Evolutionary conservation across 2,797 vertebrate species (phyloP), one percentile per base, ranked within the genome.

Genomic region (Arctocebus calabarensis): DNA sequence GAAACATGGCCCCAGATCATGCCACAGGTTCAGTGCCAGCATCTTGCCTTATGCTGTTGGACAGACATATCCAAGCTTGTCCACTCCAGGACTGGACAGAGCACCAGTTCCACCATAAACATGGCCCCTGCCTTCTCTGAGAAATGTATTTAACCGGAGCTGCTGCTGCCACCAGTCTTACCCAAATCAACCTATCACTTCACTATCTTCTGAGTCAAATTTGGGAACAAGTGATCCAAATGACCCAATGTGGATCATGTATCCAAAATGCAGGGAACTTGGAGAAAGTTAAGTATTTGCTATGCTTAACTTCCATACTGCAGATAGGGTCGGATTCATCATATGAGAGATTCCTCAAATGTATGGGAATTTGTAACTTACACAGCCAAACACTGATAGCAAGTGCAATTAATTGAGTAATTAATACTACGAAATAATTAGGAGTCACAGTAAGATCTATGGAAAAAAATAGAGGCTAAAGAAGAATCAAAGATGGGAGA

Each of bases 381-480:
- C 25, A 48, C 10, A 84, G 40, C 4, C 16, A 40, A 62, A 88
- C 20, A 61, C 4, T 5, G 84, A 81, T 29, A 32, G 73, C n/a
- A 82, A 66, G 57, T 83, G 32, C 22, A 74, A 52, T 29, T 61
- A n/a, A 79, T 40, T 59, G 12, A 6, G 90, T 34, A 61, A 75
- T 85, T 16, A 34, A 48, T 73, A 19, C 16, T 23, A 16, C 55
- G 43, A 95, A 91, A 81, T 71, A 91, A 45, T 12, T 75, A 13
- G 16, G 95, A 92, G 10, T 48, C 55, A 2, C 48, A 77, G 5
- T 27, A 64, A 68, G 6, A 82, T 90, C 48, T 82, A 29, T 20
- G n/a, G 81, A 64, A 88, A 92, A 92, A 96, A 90, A 23, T 22
- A 3, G 43, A 8, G 7, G 1, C 48, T 86, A 81, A 81, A 74